Percentiles rank a stretch among this genome's conserved stretches.
These are phyloP conservation scores for Gopherus flavomarginatus DNA, from an alignment of 2,113 vertebrate species.

Conservation along the genomic window DNA sequence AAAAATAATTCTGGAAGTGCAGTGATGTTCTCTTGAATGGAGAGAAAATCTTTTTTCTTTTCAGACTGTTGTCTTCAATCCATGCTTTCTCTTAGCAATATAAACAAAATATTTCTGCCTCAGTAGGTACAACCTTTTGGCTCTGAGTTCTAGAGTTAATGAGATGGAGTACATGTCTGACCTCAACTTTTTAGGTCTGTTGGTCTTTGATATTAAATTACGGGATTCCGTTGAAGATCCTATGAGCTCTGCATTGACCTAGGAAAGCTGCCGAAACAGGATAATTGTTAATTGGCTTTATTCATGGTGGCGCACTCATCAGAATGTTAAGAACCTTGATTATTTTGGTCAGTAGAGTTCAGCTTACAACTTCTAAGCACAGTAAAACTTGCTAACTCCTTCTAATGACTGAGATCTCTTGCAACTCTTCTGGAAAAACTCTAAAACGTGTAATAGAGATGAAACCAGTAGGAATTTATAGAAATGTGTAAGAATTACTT, in stretches of 20 bases:
- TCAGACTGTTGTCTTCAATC: background rate
- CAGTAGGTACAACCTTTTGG: background rate
- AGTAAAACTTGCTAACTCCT: background rate
- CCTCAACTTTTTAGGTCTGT: background rate
- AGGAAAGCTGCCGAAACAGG: accelerated
- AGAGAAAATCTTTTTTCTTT: background rate
- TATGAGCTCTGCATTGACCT: background rate
- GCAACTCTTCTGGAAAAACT: background rate
- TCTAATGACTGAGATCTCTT: background rate
- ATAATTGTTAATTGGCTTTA: background rate
- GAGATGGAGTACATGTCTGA: background rate
- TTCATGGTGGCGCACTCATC: background rate
- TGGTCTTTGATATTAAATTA: background rate
- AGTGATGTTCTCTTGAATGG: background rate
- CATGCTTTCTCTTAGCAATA: background rate
- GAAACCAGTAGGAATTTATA: background rate
- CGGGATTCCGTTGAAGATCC: background rate
- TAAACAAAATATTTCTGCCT: background rate
- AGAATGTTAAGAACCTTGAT: background rate
- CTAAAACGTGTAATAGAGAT: background rate
- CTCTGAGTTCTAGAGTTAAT: background rate
- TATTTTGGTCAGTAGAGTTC: background rate
- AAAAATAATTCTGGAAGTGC: background rate
- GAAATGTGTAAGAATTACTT: background rate
- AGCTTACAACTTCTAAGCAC: background rate